Evolutionary conservation across 2,797 vertebrate species (phyloP), one percentile per base, ranked within the genome.

Genomic region (Harpagifer antarcticus): DNA sequence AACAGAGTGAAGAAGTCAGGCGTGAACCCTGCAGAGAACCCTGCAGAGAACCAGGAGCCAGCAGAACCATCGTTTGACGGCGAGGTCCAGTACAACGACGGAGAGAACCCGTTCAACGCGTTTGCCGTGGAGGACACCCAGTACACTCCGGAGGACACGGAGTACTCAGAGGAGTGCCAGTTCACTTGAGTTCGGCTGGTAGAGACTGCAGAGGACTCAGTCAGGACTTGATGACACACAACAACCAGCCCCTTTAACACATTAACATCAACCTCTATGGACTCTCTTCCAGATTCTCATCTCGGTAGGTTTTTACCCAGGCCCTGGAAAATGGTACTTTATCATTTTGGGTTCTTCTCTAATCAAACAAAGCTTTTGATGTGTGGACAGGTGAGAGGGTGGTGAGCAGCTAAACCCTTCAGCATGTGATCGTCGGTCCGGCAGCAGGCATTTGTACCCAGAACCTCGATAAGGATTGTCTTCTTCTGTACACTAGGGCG

Each of bases 1-100:
- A 57, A 20, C 49, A 91, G 88, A 84, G 67, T 91, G 75, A 96
- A 95, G 88, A 95, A 93, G 72, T 89, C 82, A 0, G 82, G 78
- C 43, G 63, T 83, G 58, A 82, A 70, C 53, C 3, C 76, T 0
- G 8, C 82, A 5, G 86, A 87, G 58, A 82, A 70, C 53, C 3
- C 76, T 0, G 8, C 82, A 5, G 86, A 87, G 42, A 78, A 67
- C 66, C 77, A 78, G n/a, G 54, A 85, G 0, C 16, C 75, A 7
- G 79, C 74, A 47, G 85, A 84, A 37, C 43, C 78, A 0, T 53
- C 69, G 0, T 50, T 17, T 0, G 40, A 3, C 0, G 37, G 16
- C 0, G 42, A 86, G 19, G 56, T 54, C 42, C 20, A 68, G 52
- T 31, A 16, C 17, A 2, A 3, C 4, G 10, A 19, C 3, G 40